These are phyloP conservation scores for Pantelozetes paolii DNA, from an alignment of 2,888 invertebrate genomes.

Conservation along the genomic window DNA sequence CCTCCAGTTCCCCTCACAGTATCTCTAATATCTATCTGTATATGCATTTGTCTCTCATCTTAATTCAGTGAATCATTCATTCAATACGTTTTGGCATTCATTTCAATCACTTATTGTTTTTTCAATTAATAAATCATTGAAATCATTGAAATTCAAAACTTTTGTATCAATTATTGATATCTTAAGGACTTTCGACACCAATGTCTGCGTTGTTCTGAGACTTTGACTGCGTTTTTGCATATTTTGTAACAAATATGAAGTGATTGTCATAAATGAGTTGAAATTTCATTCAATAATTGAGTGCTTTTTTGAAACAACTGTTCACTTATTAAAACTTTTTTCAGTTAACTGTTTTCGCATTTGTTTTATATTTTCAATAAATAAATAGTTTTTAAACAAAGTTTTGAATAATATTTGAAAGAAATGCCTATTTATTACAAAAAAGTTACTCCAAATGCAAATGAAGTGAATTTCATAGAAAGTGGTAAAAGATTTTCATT, in stretches of 20 bases:
- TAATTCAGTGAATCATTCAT: not conserved
- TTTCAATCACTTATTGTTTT: too few species aligned
- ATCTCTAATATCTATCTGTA: too few species aligned
- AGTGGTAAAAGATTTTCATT: slow-evolving; percentile 22
- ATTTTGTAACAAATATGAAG: too few species aligned
- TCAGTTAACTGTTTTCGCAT: not conserved
- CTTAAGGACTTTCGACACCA: too few species aligned
- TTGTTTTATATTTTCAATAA: not conserved
- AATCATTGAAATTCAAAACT: too few species aligned
- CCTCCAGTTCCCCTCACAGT: not conserved
- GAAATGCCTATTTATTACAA: slow-evolving; percentile 43
- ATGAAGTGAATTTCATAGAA: slow-evolving; percentile 40
- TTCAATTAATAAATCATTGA: too few species aligned
- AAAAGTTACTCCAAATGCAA: slow-evolving; percentile 39
- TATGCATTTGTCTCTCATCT: not conserved
- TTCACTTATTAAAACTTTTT: too few species aligned
- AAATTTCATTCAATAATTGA: too few species aligned
- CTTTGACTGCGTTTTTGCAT: too few species aligned
- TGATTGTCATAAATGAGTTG: not conserved
- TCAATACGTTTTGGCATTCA: too few species aligned
- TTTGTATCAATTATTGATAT: too few species aligned
- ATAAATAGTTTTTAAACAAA: not conserved
- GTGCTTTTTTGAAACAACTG: not conserved
- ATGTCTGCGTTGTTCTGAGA: too few species aligned
- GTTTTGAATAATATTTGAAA: slow-evolving; percentile 1